Evolutionary conservation across 2,113 vertebrate genomes (phyloP).

Genomic region (Aspiorhynchus laticeps): DNA sequence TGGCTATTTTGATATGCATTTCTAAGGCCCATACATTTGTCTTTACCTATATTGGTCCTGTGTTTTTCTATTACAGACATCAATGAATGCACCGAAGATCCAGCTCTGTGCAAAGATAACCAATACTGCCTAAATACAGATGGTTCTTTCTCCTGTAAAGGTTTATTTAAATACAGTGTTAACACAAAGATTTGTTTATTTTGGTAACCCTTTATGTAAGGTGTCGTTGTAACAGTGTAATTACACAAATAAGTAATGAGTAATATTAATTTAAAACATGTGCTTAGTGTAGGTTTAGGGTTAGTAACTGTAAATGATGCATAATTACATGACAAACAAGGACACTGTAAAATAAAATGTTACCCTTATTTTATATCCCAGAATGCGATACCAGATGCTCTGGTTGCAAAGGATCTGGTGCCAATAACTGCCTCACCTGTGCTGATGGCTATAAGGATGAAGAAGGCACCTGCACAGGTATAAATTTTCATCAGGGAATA

Average conservation of each 20-base stretch:
- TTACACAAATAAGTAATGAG: not conserved
- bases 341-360: not conserved
- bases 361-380: slow-evolving; percentile 58
- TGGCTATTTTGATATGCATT: not conserved
- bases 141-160: slow-evolving; percentile 88
- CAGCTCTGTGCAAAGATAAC: slow-evolving; percentile 76
- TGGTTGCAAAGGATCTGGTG: slow-evolving; percentile 84
- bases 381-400: slow-evolving; percentile 85
- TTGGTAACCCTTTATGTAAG: too few relatives aligned
- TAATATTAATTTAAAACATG: not conserved
- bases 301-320: not conserved
- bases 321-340: not conserved
- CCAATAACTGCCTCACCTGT: slow-evolving; percentile 80
- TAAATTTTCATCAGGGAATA: not conserved
- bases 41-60: not conserved
- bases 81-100: slow-evolving; percentile 83
- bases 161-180: slow-evolving; percentile 65
- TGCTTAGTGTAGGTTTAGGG: too few relatives aligned
- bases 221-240: not conserved
- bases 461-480: slow-evolving; percentile 84
- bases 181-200: too few relatives aligned
- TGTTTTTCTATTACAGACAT: slow-evolving; percentile 76
- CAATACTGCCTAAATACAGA: slow-evolving; percentile 86
- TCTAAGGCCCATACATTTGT: not conserved
- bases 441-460: slow-evolving; percentile 77